phyloP scores from a whole-genome alignment of 92 coral and sea anemone species.

The Porites lobata region DNA sequence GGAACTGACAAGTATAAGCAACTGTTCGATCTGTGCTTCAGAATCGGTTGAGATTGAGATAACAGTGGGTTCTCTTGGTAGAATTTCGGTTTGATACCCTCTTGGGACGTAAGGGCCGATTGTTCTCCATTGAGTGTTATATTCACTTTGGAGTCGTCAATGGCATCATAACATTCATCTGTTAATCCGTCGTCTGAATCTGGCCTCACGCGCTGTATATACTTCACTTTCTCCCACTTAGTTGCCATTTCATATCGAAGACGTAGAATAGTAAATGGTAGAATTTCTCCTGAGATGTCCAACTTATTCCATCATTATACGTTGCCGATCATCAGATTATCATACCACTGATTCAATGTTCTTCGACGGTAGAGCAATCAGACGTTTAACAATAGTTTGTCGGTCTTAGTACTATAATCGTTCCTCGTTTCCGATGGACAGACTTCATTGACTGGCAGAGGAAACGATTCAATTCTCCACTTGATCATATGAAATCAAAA shows the following conservation, averaged over 20 bases:
- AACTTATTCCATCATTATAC: no score
- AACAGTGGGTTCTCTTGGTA: not conserved
- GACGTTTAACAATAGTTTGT: no score
- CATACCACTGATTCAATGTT: no score
- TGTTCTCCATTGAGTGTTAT: conserved; percentile 4
- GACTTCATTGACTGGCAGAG: not conserved
- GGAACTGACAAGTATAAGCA: conserved; percentile 24
- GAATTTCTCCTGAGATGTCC: no score
- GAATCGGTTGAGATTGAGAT: conserved; percentile 15
- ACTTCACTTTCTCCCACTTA: conserved; percentile 67
- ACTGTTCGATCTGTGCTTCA: not conserved
- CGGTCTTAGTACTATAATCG: no score
- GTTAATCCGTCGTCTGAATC: conserved; percentile 40
- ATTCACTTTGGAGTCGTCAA: conserved; percentile 26
- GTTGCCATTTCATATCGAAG: conserved; percentile 40
- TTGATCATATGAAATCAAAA: not conserved
- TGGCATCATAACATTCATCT: conserved; percentile 51
- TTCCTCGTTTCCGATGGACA: not conserved
- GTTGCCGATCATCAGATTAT: no score
- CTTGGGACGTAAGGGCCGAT: not conserved
- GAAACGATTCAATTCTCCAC: not conserved
- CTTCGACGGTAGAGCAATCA: no score
- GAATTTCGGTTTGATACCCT: not conserved
- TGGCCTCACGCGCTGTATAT: conserved; percentile 61
- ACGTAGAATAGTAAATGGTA: no score